phyloP scores from a whole-genome alignment of 2,113 vertebrate genomes.

The Campylorhamphus procurvoides region DNA sequence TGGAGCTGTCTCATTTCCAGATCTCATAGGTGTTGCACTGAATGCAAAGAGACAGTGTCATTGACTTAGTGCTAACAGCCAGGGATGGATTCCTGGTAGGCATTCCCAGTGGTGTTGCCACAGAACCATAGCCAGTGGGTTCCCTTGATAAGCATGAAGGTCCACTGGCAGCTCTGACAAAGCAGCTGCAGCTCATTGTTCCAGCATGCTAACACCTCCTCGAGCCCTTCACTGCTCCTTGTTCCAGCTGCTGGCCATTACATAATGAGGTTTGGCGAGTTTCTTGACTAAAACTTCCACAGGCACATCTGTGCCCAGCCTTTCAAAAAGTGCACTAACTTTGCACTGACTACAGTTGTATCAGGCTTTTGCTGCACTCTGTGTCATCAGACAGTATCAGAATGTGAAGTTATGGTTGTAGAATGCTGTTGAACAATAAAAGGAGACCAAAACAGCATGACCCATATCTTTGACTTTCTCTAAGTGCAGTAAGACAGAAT shows the following conservation, averaged over 20 bases:
- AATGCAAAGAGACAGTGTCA: background rate
- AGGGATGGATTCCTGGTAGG: background rate
- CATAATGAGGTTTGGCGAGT: background rate
- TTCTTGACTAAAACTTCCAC: background rate
- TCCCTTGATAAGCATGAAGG: background rate
- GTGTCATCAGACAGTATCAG: background rate
- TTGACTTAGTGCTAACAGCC: background rate
- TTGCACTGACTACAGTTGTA: background rate
- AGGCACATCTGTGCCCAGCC: background rate
- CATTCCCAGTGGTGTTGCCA: background rate
- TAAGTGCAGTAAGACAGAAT: background rate
- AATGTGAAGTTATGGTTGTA: background rate
- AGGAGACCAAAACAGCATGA: background rate
- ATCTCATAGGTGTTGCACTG: background rate
- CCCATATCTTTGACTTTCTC: background rate
- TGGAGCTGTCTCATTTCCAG: background rate
- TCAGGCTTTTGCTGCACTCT: background rate
- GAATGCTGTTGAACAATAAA: background rate
- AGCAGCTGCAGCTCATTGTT: background rate
- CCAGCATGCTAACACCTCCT: background rate
- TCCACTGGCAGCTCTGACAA: background rate
- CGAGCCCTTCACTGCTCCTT: background rate
- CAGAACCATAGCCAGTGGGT: background rate
- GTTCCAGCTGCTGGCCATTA: background rate
- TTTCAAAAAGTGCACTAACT: background rate